These are phyloP conservation scores for Halocynthia roretzi DNA, from an alignment of 23 tunicate species.

Conservation along the genomic window DNA sequence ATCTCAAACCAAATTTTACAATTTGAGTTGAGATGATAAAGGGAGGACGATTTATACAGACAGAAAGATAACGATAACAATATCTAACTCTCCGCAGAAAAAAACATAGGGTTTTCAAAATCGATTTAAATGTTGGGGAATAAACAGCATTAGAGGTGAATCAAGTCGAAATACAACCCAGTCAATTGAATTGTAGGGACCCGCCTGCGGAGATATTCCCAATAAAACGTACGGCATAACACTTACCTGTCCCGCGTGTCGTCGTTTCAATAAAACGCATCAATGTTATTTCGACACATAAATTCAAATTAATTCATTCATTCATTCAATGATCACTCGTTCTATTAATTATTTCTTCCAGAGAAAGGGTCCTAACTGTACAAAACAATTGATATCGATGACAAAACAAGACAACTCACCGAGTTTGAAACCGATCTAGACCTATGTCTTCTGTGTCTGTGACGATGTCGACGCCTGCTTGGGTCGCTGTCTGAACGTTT, in stretches of 20 bases:
- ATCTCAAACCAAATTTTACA: too few species aligned
- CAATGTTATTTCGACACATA: not conserved
- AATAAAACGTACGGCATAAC: not conserved
- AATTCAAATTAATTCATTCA: slow-evolving; percentile 1
- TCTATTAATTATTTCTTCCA: not conserved
- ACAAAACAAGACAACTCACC: slow-evolving; percentile 39
- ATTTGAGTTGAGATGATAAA: slow-evolving; percentile 14
- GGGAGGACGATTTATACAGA: not conserved
- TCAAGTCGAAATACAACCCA: too few species aligned
- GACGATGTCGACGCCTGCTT: slow-evolving; percentile 44
- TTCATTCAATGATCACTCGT: slow-evolving; percentile 1
- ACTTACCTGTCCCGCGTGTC: not conserved
- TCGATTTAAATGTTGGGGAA: too few species aligned
- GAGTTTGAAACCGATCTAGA: slow-evolving; percentile 36
- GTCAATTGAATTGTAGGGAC: too few species aligned
- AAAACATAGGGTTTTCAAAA: not conserved
- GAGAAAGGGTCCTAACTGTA: slow-evolving; percentile 22
- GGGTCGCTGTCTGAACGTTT: slow-evolving; percentile 36
- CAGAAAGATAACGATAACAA: not conserved
- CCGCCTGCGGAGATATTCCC: too few species aligned
- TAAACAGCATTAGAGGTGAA: too few species aligned
- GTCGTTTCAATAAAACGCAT: not conserved
- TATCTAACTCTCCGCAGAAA: not conserved
- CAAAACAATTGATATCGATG: slow-evolving; percentile 2
- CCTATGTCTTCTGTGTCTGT: slow-evolving; percentile 46